phyloP scores from a whole-genome alignment of 2,113 vertebrate species.

The Trochalopteron elliotii region DNA sequence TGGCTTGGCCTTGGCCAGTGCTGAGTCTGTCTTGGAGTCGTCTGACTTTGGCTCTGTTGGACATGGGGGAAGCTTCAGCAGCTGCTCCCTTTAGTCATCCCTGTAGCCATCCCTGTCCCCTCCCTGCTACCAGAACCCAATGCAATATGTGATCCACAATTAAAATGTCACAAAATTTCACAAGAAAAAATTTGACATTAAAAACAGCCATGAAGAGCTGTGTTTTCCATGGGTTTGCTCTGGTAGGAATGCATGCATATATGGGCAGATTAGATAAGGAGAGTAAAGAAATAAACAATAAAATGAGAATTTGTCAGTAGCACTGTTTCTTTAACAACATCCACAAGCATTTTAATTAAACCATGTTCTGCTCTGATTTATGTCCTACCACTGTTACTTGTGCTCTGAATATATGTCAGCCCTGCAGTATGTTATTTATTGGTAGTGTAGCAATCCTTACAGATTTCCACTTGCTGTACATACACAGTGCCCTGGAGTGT shows the following conservation, averaged over 20 bases:
- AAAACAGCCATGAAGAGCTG: neutral
- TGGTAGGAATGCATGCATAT: neutral
- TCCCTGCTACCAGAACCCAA: neutral
- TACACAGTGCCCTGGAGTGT: neutral
- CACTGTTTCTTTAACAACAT: neutral
- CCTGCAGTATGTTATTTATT: neutral
- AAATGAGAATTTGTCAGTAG: neutral
- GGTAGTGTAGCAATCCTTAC: neutral
- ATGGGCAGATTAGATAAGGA: neutral
- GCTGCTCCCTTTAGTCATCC: neutral
- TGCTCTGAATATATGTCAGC: neutral
- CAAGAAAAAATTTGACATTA: neutral
- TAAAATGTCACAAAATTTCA: neutral
- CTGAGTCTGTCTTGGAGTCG: neutral
- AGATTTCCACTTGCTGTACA: neutral
- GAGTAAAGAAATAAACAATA: neutral
- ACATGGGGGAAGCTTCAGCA: neutral
- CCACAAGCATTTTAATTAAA: constrained; percentile 7
- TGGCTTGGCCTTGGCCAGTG: neutral
- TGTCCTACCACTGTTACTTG: neutral
- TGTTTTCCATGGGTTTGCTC: neutral
- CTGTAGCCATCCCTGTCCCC: too few species aligned
- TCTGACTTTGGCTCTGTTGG: neutral
- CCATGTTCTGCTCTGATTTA: neutral
- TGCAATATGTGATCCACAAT: neutral